These are phyloP conservation scores for Phaethon lepturus DNA, from an alignment of 2,113 vertebrate genomes.

Conservation along the genomic window DNA sequence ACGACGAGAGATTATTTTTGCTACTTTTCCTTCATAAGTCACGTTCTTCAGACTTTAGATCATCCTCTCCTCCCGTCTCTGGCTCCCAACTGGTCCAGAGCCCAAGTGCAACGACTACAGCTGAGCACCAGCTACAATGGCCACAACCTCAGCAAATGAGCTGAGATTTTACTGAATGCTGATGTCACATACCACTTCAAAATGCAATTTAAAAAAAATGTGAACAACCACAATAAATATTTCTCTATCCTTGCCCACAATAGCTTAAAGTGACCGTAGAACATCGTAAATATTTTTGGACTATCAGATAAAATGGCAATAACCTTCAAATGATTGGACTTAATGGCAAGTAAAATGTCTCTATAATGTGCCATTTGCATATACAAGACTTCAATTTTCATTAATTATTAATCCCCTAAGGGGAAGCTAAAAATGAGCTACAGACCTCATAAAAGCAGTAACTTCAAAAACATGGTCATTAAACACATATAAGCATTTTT, in stretches of 20 bases:
- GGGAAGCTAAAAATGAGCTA: neutral
- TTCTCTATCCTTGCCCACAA: neutral
- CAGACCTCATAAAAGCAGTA: neutral
- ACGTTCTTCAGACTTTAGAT: neutral
- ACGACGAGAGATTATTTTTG: neutral
- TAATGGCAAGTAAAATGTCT: neutral
- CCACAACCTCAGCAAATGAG: neutral
- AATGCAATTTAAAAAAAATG: neutral
- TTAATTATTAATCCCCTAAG: constrained; percentile 5
- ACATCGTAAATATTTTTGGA: neutral
- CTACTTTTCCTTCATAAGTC: neutral
- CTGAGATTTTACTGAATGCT: neutral
- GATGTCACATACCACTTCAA: neutral
- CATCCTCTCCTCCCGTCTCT: accelerated
- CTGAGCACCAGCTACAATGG: neutral
- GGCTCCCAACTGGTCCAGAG: neutral
- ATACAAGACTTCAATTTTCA: neutral
- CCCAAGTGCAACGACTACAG: neutral
- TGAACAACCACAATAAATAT: neutral
- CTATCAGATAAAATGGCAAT: neutral
- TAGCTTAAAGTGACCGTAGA: neutral
- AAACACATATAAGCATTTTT: constrained; percentile 23
- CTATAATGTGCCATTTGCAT: neutral
- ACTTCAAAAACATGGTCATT: neutral
- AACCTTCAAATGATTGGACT: neutral